These are phyloP conservation scores for Microtus montanus DNA, from an alignment of 2,113 vertebrate genomes.

Conservation along the genomic window DNA sequence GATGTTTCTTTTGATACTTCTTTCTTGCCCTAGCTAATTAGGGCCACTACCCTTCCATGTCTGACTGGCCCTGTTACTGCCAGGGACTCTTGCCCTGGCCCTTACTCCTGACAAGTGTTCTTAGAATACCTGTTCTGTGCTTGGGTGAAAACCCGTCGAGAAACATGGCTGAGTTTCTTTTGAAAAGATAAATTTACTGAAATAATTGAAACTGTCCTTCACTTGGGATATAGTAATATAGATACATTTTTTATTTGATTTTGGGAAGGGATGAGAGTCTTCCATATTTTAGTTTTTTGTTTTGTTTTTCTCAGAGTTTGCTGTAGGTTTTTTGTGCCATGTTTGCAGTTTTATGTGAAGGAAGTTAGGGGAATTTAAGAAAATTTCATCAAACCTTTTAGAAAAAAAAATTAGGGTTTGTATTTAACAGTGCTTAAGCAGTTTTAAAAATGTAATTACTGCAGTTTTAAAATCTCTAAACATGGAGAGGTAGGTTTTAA, in stretches of 20 bases:
- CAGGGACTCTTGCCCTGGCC: not conserved
- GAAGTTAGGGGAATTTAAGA: slow-evolving; percentile 41
- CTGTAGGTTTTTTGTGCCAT: not conserved
- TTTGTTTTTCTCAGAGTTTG: slow-evolving; percentile 14
- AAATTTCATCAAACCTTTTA: not conserved
- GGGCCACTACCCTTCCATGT: not conserved
- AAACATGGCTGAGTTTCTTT: not conserved
- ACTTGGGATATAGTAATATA: slow-evolving; percentile 12
- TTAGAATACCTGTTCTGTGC: not conserved
- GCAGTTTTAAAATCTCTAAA: slow-evolving; percentile 27
- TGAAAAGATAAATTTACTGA: not conserved
- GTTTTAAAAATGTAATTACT: not conserved
- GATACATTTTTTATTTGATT: slow-evolving; percentile 7
- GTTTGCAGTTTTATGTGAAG: slow-evolving; percentile 41
- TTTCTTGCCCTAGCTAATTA: not conserved
- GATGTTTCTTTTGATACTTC: slow-evolving; percentile 17
- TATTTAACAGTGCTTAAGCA: not conserved
- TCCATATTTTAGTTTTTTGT: not conserved
- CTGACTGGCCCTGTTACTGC: not conserved
- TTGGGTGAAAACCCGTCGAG: not conserved
- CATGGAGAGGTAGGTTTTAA: not conserved
- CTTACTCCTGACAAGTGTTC: slow-evolving; percentile 43
- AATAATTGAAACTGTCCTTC: slow-evolving; percentile 14
- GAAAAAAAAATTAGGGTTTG: not conserved
- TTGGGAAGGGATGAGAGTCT: not conserved